Conservation (phyloP, 2,888 invertebrate genomes). For the Entomobrya proxima region DNA sequence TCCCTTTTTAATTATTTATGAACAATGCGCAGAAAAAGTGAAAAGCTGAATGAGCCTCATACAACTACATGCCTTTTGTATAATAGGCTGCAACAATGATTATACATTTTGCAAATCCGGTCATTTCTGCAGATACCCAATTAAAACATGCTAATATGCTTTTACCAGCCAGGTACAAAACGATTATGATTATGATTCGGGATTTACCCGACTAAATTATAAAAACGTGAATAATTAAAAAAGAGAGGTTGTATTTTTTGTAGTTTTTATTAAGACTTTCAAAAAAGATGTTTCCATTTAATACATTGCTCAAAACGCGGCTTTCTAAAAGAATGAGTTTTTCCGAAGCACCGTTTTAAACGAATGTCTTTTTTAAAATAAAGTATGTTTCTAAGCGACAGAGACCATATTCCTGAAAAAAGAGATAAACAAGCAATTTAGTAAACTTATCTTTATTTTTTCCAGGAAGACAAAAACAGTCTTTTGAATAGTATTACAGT, state of each 20-base stretch:
- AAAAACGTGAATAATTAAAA: not conserved
- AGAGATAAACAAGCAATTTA: not conserved
- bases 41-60: too few relatives aligned
- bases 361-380: slow-evolving; percentile 76
- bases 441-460: too few relatives aligned
- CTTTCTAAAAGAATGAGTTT: not conserved
- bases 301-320: not conserved
- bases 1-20: not conserved
- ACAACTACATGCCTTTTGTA: too few relatives aligned
- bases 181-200: not conserved
- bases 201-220: not conserved
- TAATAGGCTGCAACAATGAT: not conserved
- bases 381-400: slow-evolving; percentile 82
- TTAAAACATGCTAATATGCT: not conserved
- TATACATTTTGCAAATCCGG: not conserved
- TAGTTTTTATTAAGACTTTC: slow-evolving; percentile 1
- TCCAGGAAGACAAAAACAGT: too few relatives aligned
- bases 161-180: not conserved
- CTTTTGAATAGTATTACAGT: too few relatives aligned
- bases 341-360: slow-evolving; percentile 41
- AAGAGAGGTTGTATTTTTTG: not conserved
- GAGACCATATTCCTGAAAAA: slow-evolving; percentile 83
- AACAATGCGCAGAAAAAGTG: too few relatives aligned
- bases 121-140: not conserved
- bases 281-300: not conserved